These are phyloP conservation scores for Gyps fulvus DNA, from an alignment of 2,113 vertebrate genomes.

Conservation along the genomic window DNA sequence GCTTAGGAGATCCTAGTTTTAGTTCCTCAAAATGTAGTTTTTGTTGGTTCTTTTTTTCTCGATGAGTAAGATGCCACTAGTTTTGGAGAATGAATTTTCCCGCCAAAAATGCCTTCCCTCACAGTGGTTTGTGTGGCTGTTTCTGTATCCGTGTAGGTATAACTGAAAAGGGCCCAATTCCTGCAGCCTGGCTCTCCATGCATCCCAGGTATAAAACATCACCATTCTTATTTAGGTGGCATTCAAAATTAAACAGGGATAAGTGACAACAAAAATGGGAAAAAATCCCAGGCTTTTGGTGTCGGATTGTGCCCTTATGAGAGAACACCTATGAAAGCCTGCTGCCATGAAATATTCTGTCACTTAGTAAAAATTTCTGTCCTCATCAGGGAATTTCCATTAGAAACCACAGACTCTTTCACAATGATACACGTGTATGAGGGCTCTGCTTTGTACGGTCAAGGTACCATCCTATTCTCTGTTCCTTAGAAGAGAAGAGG, in stretches of 20 bases:
- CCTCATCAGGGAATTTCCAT: neutral
- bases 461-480: neutral
- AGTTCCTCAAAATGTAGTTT: conserved; percentile 51
- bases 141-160: fast-evolving
- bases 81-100: conserved; percentile 11
- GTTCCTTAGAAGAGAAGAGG: neutral
- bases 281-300: neutral
- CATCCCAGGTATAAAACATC: neutral
- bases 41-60: conserved; percentile 49
- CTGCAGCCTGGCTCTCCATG: neutral
- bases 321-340: neutral
- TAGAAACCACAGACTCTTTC: neutral
- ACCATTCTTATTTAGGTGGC: neutral
- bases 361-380: neutral
- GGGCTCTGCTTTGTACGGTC: neutral
- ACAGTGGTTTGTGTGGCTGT: neutral
- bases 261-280: neutral
- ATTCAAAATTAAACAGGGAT: neutral
- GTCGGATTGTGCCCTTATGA: neutral
- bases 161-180: neutral
- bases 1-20: conserved; percentile 9
- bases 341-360: neutral
- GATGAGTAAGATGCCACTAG: neutral
- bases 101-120: neutral
- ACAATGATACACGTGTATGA: neutral